Evolutionary conservation across 2,113 vertebrate genomes (phyloP).

Genomic region (Callionymus lyra): DNA sequence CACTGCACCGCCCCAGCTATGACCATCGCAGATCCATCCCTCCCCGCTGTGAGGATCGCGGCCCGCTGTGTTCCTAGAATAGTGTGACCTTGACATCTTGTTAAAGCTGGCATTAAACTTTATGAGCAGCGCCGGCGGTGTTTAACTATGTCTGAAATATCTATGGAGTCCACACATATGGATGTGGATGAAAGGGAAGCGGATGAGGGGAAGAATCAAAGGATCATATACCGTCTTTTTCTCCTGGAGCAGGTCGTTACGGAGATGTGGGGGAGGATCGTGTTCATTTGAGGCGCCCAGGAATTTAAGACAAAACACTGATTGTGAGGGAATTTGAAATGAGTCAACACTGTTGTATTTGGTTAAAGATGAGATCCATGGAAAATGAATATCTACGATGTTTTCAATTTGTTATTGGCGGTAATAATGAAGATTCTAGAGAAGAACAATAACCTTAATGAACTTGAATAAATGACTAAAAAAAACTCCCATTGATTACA

Average conservation of each 20-base stretch:
- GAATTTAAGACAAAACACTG: too few relatives aligned
- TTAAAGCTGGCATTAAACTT: constrained; percentile 58
- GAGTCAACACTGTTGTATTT: constrained; percentile 6
- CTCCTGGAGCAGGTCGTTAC: constrained; percentile 1
- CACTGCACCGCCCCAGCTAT: constrained; percentile 41
- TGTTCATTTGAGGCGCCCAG: too few relatives aligned
- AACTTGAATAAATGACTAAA: too few relatives aligned
- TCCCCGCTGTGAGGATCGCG: constrained; percentile 33
- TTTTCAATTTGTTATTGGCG: too few relatives aligned
- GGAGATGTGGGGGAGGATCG: too few relatives aligned
- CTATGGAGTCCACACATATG: constrained; percentile 38
- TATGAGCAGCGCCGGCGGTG: constrained; percentile 37
- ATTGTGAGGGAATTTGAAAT: too few relatives aligned
- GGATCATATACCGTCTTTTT: constrained; percentile 21
- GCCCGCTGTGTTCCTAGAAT: constrained; percentile 43
- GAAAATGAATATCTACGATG: constrained; percentile 14
- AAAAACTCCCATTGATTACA: too few relatives aligned
- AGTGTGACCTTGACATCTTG: constrained; percentile 60
- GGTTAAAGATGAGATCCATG: constrained; percentile 21
- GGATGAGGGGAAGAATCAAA: background rate
- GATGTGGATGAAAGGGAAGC: constrained; percentile 14
- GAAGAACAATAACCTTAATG: too few relatives aligned
- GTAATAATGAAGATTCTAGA: too few relatives aligned
- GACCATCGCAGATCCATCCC: constrained; percentile 52
- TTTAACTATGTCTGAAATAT: constrained; percentile 47